Conservation (phyloP, 92 coral and sea anemone genomes). For the Parazoanthus swiftii region DNA sequence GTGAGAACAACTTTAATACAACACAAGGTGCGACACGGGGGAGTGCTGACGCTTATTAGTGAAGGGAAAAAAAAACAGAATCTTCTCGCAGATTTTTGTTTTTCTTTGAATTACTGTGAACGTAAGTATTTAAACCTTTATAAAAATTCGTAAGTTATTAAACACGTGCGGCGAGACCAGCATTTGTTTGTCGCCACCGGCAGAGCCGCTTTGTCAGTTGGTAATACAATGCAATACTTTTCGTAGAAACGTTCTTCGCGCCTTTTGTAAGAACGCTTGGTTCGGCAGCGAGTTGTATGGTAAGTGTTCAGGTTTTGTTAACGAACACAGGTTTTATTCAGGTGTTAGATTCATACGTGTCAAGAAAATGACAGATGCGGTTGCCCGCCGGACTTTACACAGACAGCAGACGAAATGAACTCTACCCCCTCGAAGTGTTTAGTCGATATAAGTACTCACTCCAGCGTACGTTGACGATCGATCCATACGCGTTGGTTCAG, state of each 20-base stretch:
- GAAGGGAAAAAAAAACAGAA: background rate
- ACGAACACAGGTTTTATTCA: background rate
- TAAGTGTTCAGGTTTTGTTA: conserved; percentile 3
- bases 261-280: background rate
- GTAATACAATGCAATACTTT: background rate
- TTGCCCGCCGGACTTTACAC: no score
- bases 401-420: no score
- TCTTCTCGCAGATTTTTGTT: background rate
- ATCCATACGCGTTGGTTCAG: no score
- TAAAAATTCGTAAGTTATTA: background rate
- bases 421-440: background rate
- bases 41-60: background rate
- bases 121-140: background rate
- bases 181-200: background rate
- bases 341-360: background rate
- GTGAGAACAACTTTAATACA: background rate
- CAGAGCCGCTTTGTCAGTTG: background rate
- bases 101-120: background rate
- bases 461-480: no score
- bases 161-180: background rate
- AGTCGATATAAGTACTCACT: background rate
- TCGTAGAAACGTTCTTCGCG: background rate
- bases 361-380: background rate
- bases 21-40: background rate
- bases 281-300: no score